phyloP scores from a whole-genome alignment of 2,797 vertebrate genomes.

The Coreius guichenoti region DNA sequence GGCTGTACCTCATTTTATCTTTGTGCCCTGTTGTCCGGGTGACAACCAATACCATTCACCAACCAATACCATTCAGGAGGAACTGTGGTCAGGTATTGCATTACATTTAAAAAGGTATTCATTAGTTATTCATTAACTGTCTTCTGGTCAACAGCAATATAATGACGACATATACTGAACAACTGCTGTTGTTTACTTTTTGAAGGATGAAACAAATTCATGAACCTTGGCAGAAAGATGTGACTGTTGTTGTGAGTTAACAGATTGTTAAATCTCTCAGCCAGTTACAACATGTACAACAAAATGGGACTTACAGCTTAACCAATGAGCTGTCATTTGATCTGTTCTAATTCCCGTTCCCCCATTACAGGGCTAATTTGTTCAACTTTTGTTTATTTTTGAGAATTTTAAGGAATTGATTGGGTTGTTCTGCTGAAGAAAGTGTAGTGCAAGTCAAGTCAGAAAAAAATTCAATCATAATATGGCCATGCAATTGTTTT shows the following conservation, averaged over 20 bases:
- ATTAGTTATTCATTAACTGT: slow-evolving; percentile 53
- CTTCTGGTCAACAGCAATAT: not conserved
- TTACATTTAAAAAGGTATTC: slow-evolving; percentile 39
- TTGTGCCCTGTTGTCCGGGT: slow-evolving; percentile 47
- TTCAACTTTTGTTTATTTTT: not conserved
- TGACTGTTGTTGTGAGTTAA: not conserved
- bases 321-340: not conserved
- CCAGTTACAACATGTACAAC: not conserved
- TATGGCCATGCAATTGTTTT: not conserved
- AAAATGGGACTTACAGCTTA: no score
- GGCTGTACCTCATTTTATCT: slow-evolving; percentile 45
- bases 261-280: not conserved
- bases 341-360: not conserved
- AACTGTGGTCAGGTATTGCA: slow-evolving; percentile 24
- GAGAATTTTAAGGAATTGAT: not conserved
- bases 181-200: not conserved
- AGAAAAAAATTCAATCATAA: not conserved
- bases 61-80: slow-evolving; percentile 23
- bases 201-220: not conserved
- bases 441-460: not conserved
- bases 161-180: not conserved
- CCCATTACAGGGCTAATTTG: not conserved
- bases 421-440: not conserved
- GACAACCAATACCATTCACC: no score
- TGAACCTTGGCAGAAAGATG: not conserved